Evolutionary conservation across 1,140 invertebrate genomes (phyloP).

Genomic region (Melipona quadrifasciata): DNA sequence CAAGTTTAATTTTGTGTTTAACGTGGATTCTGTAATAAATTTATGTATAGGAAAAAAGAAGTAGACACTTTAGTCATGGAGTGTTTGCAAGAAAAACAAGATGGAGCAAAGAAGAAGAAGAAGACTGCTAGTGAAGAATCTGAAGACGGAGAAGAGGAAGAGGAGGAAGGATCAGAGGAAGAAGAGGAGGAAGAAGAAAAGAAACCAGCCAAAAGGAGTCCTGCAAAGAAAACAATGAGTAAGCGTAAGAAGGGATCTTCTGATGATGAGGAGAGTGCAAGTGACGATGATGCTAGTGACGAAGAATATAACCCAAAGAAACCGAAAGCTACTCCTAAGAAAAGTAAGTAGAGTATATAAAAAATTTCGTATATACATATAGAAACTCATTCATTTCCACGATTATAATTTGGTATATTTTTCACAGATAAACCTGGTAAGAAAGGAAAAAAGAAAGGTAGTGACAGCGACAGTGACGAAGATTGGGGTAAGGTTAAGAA

Average conservation of each 20-base stretch:
- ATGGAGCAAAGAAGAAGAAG: slow-evolving; percentile 81
- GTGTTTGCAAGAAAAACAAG: slow-evolving; percentile 84
- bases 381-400: neutral
- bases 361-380: neutral
- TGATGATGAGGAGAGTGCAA: slow-evolving; percentile 85
- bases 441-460: slow-evolving; percentile 88
- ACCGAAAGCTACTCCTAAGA: slow-evolving; percentile 78
- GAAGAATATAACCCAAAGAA: slow-evolving; percentile 88
- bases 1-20: neutral
- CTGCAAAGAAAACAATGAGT: slow-evolving; percentile 78
- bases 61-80: slow-evolving; percentile 93
- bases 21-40: neutral
- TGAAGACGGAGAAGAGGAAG: slow-evolving; percentile 85
- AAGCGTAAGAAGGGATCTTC: slow-evolving; percentile 84
- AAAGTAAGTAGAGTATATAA: slow-evolving; percentile 65
- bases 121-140: slow-evolving; percentile 82
- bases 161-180: slow-evolving; percentile 83
- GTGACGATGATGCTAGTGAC: slow-evolving; percentile 85
- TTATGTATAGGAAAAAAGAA: slow-evolving; percentile 87
- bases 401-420: slow-evolving; percentile 7
- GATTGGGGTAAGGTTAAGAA: slow-evolving; percentile 88
- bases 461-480: slow-evolving; percentile 89
- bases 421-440: slow-evolving; percentile 77
- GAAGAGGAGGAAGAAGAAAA: slow-evolving; percentile 84
- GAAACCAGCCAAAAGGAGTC: slow-evolving; percentile 84